phyloP scores from a whole-genome alignment of 2,113 vertebrate genomes.

The Calypte anna region DNA sequence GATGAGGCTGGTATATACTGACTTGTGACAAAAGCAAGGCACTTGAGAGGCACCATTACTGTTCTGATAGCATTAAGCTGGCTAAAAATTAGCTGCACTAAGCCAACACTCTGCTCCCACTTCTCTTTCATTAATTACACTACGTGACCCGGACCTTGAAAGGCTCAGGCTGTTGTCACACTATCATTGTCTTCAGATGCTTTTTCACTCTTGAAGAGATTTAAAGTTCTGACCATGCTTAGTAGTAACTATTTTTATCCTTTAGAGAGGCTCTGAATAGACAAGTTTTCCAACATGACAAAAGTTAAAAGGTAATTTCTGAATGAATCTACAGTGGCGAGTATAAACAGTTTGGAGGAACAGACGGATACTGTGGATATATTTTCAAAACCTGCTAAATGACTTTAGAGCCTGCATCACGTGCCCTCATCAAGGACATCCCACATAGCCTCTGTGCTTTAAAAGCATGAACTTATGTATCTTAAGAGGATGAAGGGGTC shows the following conservation, averaged over 20 bases:
- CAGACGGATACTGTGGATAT: not conserved
- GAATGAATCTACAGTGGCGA: not conserved
- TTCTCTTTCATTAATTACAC: constrained; percentile 44
- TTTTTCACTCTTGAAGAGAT: not conserved
- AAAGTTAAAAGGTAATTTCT: not conserved
- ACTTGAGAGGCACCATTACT: constrained; percentile 28
- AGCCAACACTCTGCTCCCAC: not conserved
- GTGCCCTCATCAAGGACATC: not conserved
- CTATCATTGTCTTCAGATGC: not conserved
- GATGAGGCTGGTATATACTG: constrained; percentile 42
- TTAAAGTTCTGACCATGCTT: constrained; percentile 2
- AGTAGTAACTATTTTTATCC: not conserved
- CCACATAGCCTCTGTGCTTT: not conserved
- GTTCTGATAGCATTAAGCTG: constrained; percentile 2
- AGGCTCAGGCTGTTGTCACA: not conserved
- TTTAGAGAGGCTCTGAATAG: not conserved
- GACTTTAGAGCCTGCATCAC: not conserved
- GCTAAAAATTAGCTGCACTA: constrained; percentile 32
- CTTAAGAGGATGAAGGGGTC: not conserved
- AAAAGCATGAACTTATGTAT: not conserved
- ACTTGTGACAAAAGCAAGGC: constrained; percentile 29
- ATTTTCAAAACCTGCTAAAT: not conserved
- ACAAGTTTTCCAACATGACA: not conserved
- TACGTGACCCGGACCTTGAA: not conserved
- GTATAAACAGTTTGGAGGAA: not conserved